Conservation (phyloP, 2,113 vertebrate species). For the Proteles cristata region DNA sequence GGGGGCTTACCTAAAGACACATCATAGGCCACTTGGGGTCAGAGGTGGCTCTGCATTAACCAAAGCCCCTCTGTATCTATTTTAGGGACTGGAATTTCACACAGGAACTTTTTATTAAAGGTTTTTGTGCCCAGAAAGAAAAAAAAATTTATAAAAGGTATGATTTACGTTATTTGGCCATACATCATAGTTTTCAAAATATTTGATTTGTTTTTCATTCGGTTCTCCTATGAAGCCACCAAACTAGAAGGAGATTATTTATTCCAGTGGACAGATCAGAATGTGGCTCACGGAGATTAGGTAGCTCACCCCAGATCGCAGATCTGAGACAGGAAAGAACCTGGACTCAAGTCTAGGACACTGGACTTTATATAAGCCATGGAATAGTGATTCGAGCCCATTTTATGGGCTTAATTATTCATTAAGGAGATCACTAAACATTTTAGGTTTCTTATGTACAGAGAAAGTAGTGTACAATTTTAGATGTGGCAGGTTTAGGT, state of each 20-base stretch:
- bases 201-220: neutral
- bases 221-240: neutral
- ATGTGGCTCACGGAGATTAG: neutral
- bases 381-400: neutral
- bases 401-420: neutral
- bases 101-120: neutral
- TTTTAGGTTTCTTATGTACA: slow-evolving; percentile 18
- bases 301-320: neutral
- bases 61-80: neutral
- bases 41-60: neutral
- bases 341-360: neutral
- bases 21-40: neutral
- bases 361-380: neutral
- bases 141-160: neutral
- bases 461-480: slow-evolving; percentile 12
- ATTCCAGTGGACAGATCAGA: neutral
- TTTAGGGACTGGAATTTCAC: neutral
- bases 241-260: neutral
- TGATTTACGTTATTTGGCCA: neutral
- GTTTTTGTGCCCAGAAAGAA: slow-evolving; percentile 15
- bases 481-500: neutral
- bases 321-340: neutral
- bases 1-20: neutral
- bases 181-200: neutral
- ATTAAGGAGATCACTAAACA: neutral